Evolutionary conservation across 1,140 invertebrate species (phyloP).

Genomic region (Rhyacophila brunnea): DNA sequence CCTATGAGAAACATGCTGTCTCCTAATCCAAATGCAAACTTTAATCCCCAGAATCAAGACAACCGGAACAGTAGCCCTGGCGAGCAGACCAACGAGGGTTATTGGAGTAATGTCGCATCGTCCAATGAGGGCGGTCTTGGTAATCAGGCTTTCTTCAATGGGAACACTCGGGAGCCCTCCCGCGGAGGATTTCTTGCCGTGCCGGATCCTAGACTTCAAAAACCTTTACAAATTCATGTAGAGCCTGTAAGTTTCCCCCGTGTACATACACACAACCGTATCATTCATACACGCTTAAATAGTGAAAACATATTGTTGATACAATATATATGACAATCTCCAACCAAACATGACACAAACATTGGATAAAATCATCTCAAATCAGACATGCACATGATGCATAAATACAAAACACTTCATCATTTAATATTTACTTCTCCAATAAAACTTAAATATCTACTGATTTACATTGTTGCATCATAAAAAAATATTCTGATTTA

Average conservation of each 20-base stretch:
- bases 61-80: slow-evolving; percentile 26
- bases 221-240: slow-evolving; percentile 62
- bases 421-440: too few species aligned
- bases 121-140: slow-evolving; percentile 23
- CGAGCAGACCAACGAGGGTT: slow-evolving; percentile 25
- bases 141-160: slow-evolving; percentile 23
- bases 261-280: too few species aligned
- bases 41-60: slow-evolving; percentile 36
- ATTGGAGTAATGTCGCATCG: slow-evolving; percentile 21
- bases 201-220: slow-evolving; percentile 47
- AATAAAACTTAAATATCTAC: too few species aligned
- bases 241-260: slow-evolving; percentile 60
- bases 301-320: too few species aligned
- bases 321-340: too few species aligned
- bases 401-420: too few species aligned
- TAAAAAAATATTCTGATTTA: too few species aligned
- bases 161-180: slow-evolving; percentile 16
- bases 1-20: slow-evolving; percentile 33
- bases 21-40: slow-evolving; percentile 33
- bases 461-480: too few species aligned
- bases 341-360: too few species aligned
- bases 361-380: too few species aligned
- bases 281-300: too few species aligned
- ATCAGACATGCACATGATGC: too few species aligned
- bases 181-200: slow-evolving; percentile 36